Evolutionary conservation across 2,113 vertebrate species (phyloP), one percentile per base, ranked within the genome.

Genomic region (Octodon degus): DNA sequence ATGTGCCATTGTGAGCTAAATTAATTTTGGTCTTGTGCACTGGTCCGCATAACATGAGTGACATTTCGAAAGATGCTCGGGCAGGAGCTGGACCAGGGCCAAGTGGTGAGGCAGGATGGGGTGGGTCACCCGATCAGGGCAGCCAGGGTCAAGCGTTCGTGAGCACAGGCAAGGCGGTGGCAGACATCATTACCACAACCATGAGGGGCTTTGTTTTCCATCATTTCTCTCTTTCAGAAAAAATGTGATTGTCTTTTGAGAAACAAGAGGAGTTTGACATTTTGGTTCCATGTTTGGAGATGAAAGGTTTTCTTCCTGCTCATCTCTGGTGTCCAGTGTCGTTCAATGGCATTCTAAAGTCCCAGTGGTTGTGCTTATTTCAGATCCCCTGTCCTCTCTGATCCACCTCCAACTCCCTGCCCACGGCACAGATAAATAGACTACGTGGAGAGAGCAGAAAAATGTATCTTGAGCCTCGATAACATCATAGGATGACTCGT

Each of bases 11-110:
- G 97, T 96, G 96, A 98, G 97, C 98, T 98, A 98, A 99, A 98
- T 98, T 98, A 98, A 99, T 98, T 98, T 98, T 98, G 98, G 98
- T 96, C 98, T 98, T 98, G 98, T 98, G 97, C 97, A 97, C 93
- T 98, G 97, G 98, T 92, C 97, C 98, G 97, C 97, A 91, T 95
- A 98, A 98, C 0, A 0, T 98, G 98, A 98, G 95, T 98, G 98
- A 98, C 98, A 98, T 98, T 98, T 98, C 63, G 37, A 98, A 99
- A 98, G 98, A 97, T 16, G 93, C 98, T 98, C 96, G 92, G 97
- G 96, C 97, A 97, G 97, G 89, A 97, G 82, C 94, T 96, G 89
- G 96, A 84, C 94, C 94, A 79, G 98, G 98, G 96, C 97, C 96
- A 97, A 98, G 96, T 97, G 89, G 93, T 77, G 92, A 94, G 97